Evolutionary conservation across 2,113 vertebrate genomes (phyloP).

Genomic region (Ictalurus punctatus): DNA sequence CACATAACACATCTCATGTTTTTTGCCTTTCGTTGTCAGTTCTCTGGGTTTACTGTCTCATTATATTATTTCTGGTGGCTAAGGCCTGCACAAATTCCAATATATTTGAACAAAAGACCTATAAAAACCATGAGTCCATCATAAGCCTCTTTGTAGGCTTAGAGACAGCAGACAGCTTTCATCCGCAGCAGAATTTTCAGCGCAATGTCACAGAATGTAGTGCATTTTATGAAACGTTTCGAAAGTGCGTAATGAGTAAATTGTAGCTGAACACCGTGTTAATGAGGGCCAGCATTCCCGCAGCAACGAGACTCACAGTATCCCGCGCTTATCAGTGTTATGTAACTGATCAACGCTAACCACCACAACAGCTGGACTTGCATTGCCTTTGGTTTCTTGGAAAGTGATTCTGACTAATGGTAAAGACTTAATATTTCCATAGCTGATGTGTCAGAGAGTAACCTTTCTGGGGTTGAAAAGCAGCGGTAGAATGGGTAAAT

Average conservation of each 20-base stretch:
- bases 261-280: slow-evolving; percentile 25
- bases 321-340: slow-evolving; percentile 59
- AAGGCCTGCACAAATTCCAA: not conserved
- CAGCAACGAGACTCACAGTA: slow-evolving; percentile 56
- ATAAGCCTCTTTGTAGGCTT: slow-evolving; percentile 12
- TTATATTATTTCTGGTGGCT: not conserved
- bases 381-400: not conserved
- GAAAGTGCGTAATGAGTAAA: slow-evolving; percentile 49
- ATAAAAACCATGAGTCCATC: not conserved
- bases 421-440: not conserved
- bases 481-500: not conserved
- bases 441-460: not conserved
- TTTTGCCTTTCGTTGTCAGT: not conserved
- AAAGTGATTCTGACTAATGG: slow-evolving; percentile 2
- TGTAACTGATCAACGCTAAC: slow-evolving; percentile 53
- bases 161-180: not conserved
- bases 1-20: not conserved
- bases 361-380: slow-evolving; percentile 10
- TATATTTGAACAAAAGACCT: not conserved
- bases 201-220: not conserved
- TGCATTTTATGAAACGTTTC: not conserved
- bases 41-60: not conserved
- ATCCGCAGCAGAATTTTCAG: not conserved
- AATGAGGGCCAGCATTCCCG: slow-evolving; percentile 15
- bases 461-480: not conserved